Evolutionary conservation across 2,888 invertebrate species (phyloP), one percentile per base, ranked within the genome.

Genomic region (Trachelus tabidus): DNA sequence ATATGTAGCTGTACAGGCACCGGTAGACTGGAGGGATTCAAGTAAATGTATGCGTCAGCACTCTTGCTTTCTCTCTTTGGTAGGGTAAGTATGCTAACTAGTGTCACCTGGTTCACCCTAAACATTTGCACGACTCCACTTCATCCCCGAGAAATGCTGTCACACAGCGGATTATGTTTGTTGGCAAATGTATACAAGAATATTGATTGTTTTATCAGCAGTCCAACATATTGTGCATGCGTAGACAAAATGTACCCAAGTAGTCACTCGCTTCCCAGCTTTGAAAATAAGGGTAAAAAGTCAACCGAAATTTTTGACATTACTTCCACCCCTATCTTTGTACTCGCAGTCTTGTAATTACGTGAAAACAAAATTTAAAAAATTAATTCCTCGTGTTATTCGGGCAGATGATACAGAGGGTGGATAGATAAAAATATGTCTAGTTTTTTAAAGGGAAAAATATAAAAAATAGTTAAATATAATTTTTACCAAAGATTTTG

Each of bases 81-180:
- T 33, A 34, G 71, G 76, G 76, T 23, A 30, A 11, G n/a, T 71
- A n/a, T 73, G 34, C 76, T 40, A 68, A 56, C 76, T 77, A 37
- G n/a, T 69, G 35, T 11, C 35, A 34, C 12, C 73, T 76, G 75
- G 34, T 71, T 79, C 68, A 68, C 40, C 69, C 74, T 76, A 73
- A 35, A 73, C 69, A 35, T 76, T 78, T 68, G n/a, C 69, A 69
- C 30, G 56, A 69, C 73, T 75, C 73, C n/a, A 33, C 69, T 40
- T 73, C 73, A 31, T 73, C n/a, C 34, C 56, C 37, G 30, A 40
- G 35, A 75, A 75, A 80, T 73, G 30, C 76, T 37, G 78, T 71
- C 68, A 74, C 31, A 68, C 78, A 73, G 78, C 78, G 73, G 78
- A 78, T 78, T 76, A 71, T 76, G 76, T n/a, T 23, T 74, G 34